Base-by-base conservation (phyloP, 1,140 invertebrate genomes). In the Zaprionus inermis region DNA sequence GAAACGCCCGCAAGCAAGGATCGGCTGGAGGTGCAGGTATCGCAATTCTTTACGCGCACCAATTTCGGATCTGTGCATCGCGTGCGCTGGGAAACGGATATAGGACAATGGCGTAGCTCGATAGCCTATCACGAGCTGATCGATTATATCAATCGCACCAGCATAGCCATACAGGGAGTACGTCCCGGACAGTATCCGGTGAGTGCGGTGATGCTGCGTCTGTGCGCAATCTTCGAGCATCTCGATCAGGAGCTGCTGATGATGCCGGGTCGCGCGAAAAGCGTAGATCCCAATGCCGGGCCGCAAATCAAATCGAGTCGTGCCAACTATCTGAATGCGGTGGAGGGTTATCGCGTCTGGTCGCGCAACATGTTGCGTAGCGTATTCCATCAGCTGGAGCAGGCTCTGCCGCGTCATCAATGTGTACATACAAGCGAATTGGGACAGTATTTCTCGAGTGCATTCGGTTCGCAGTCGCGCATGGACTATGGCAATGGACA, bases 401-500 rank as follows among this genome's bases (percentile, higher is more conserved):
- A n/a, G 10, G 76, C 65, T 12, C 9, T 88, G 44, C 67, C 84
- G 2, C 1, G 0, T 0, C 32, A 36, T 5, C 79, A 75, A 9
- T 88, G 84, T 28, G 18, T 32, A 1, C 18, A 80, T 24, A 46
- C 89, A 7, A 60, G 57, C 9, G 84, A 88, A 6, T 41, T 88
- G 67, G 84, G 72, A 0, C 66, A 72, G 4, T 88, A 89, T 64
- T 14, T 88, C 24, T 55, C 56, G 18, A 24, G 59, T 3, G 52
- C 80, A 9, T 88, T 88, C 56, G 83, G 83, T 4, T 28, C 24
- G 24, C 20, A 78, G 56, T 58, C 70, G 3, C 82, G 69, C n/a
- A 54, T 83, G 20, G 64, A 74, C 14, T 88, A 89, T 28, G 84
- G 83, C 22, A 64, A 44, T 1, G 73, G 67, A 0, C 76, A 88